Evolutionary conservation across 2,113 vertebrate species (phyloP).

Genomic region (Phylloscopus trochiloides): DNA sequence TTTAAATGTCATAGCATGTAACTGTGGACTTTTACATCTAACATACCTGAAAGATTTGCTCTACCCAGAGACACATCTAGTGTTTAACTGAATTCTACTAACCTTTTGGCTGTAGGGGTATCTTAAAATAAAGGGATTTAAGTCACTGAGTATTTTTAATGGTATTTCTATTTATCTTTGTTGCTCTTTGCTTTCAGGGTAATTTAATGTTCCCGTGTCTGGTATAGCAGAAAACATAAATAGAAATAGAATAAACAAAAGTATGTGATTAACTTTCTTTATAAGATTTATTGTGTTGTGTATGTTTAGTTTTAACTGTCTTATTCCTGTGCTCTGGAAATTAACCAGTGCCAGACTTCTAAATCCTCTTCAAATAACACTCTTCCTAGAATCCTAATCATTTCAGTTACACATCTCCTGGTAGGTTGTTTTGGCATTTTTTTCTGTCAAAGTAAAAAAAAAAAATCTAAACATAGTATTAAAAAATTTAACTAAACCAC

Average conservation of each 20-base stretch:
- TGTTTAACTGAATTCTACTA: neutral
- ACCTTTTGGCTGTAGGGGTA: neutral
- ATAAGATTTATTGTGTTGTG: slow-evolving; percentile 37
- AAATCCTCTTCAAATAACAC: slow-evolving; percentile 44
- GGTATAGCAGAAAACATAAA: slow-evolving; percentile 33
- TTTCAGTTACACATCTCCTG: neutral
- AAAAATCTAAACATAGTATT: neutral
- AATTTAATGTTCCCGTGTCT: slow-evolving; percentile 35
- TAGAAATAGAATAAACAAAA: slow-evolving; percentile 35
- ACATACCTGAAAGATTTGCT: neutral
- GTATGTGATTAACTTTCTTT: neutral
- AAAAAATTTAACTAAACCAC: neutral
- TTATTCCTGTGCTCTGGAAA: slow-evolving; percentile 32
- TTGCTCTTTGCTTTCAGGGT: slow-evolving; percentile 31
- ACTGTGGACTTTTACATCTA: neutral
- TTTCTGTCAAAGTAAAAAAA: neutral
- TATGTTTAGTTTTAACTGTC: slow-evolving; percentile 39
- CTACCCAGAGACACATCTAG: neutral
- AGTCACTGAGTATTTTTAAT: neutral
- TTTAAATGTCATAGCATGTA: neutral
- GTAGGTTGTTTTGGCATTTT: neutral
- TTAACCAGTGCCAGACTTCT: slow-evolving; percentile 29
- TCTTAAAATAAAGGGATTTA: slow-evolving; percentile 13
- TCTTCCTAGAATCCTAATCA: neutral
- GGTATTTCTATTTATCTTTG: slow-evolving; percentile 18